Conservation (phyloP, 2,113 vertebrate genomes). For the Dasyornis broadbenti region DNA sequence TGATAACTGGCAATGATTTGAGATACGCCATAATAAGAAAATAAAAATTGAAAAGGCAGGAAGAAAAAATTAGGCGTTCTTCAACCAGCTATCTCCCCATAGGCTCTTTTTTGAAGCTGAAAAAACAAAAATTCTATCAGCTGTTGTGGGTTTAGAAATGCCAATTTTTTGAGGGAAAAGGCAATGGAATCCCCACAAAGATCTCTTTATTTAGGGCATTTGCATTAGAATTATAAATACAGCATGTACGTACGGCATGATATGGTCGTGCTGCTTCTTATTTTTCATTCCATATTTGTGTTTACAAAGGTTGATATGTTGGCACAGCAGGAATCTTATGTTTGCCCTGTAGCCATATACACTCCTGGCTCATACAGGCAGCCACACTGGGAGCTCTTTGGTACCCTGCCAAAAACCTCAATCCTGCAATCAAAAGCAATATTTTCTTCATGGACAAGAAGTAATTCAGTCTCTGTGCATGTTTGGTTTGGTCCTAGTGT, state of each 20-base stretch:
- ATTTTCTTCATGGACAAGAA: background rate
- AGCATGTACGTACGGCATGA: background rate
- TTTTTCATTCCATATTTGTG: conserved; percentile 7
- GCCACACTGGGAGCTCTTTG: background rate
- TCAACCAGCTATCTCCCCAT: background rate
- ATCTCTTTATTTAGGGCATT: background rate
- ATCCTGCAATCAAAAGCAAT: background rate
- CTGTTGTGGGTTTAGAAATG: background rate
- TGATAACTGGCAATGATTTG: background rate
- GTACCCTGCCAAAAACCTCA: background rate
- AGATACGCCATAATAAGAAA: background rate
- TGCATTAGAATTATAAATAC: background rate
- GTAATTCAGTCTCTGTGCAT: background rate
- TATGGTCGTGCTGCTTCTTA: background rate
- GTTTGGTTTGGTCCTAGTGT: background rate
- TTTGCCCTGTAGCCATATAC: background rate
- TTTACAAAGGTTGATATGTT: background rate
- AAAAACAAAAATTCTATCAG: background rate
- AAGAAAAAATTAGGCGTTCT: background rate
- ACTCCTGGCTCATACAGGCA: background rate
- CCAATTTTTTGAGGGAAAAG: background rate
- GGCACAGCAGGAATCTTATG: background rate
- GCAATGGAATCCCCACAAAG: background rate
- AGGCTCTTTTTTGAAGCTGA: background rate
- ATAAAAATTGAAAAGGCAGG: background rate